Evolutionary conservation across 2,888 invertebrate species (phyloP).

Genomic region (Agapostemon virescens): DNA sequence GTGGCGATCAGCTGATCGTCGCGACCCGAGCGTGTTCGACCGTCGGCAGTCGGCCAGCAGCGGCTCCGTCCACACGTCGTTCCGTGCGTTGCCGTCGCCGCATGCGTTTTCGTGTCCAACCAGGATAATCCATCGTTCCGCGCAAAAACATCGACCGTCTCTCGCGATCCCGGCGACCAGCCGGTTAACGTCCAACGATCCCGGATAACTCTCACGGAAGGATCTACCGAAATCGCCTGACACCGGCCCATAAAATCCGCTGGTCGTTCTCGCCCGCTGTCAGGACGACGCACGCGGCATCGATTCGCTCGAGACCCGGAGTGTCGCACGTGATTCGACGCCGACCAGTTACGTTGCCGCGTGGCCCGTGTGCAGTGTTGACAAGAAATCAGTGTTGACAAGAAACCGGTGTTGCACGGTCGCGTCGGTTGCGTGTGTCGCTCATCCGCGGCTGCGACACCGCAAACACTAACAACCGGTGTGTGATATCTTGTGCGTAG

Average conservation of each 20-base stretch:
- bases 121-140: conserved; percentile 1
- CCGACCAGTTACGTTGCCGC: not conserved
- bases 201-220: not conserved
- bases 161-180: conserved; percentile 19
- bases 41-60: conserved; percentile 67
- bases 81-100: conserved; percentile 43
- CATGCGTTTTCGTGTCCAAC: conserved; percentile 27
- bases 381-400: not conserved
- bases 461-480: not conserved
- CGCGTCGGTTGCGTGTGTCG: not conserved
- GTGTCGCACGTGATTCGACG: not conserved
- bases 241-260: not conserved
- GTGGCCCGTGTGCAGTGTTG: not conserved
- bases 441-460: not conserved
- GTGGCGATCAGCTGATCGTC: conserved; percentile 79
- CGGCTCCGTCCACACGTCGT: conserved; percentile 60
- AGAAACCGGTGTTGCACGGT: not conserved
- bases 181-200: not conserved
- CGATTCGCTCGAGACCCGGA: not conserved
- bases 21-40: conserved; percentile 57
- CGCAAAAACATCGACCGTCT: not conserved
- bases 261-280: conserved; percentile 1
- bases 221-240: not conserved
- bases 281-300: conserved; percentile 1
- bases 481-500: not conserved